Evolutionary conservation across 2,888 invertebrate species (phyloP).

Genomic region (Mimas tiliae): DNA sequence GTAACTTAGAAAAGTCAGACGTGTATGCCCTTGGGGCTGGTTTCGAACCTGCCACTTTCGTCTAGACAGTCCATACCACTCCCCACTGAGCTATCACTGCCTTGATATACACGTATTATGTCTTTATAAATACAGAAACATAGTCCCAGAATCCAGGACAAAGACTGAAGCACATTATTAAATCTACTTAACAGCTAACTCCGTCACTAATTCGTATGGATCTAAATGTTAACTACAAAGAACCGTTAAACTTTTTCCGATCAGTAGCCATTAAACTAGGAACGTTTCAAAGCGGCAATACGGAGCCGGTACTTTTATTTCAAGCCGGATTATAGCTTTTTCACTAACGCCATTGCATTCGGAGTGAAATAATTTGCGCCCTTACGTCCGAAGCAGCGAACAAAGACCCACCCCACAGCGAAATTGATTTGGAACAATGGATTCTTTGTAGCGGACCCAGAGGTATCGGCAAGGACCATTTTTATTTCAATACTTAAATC

Average conservation of each 20-base stretch:
- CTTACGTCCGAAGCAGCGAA: slow-evolving; percentile 46
- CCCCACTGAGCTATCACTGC: too few relatives aligned
- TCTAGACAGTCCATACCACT: too few relatives aligned
- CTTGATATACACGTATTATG: too few relatives aligned
- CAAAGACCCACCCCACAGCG: slow-evolving; percentile 49
- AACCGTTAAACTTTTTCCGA: slow-evolving; percentile 32
- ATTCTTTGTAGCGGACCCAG: slow-evolving; percentile 43
- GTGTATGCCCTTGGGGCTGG: too few relatives aligned
- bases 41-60: too few relatives aligned
- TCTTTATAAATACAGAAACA: background rate
- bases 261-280: slow-evolving; percentile 26
- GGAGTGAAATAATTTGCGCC: slow-evolving; percentile 48
- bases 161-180: background rate
- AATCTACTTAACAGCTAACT: slow-evolving; percentile 2
- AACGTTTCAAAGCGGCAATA: slow-evolving; percentile 31
- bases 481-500: slow-evolving; percentile 23
- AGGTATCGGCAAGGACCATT: slow-evolving; percentile 1
- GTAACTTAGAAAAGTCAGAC: too few relatives aligned
- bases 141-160: background rate
- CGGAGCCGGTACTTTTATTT: slow-evolving; percentile 37
- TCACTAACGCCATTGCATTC: slow-evolving; percentile 26
- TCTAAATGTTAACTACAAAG: slow-evolving; percentile 19
- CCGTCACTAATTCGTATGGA: slow-evolving; percentile 11
- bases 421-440: slow-evolving; percentile 56
- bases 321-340: slow-evolving; percentile 42